Evolutionary conservation across 1,140 invertebrate genomes (phyloP).

Genomic region (Aphis gossypii): DNA sequence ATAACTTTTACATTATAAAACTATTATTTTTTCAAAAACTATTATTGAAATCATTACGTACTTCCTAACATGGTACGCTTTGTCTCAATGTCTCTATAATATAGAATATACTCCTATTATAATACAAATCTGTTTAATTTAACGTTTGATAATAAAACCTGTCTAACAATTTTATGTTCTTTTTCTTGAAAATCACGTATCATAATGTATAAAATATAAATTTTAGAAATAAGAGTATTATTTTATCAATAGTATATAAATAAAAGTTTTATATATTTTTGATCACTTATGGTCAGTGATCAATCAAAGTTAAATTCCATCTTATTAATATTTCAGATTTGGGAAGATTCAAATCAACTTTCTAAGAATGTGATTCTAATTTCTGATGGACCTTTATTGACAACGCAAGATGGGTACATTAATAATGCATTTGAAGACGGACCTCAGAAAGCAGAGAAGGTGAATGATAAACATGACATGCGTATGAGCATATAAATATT

Average conservation of each 20-base stretch:
- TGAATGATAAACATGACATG: slow-evolving; percentile 30
- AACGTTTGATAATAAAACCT: too few relatives aligned
- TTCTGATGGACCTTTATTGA: not conserved
- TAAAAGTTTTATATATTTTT: not conserved
- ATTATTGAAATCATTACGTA: too few relatives aligned
- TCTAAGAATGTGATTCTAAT: not conserved
- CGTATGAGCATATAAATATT: not conserved
- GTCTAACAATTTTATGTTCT: too few relatives aligned
- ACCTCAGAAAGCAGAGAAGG: not conserved
- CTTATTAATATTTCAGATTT: not conserved
- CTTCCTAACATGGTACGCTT: too few relatives aligned
- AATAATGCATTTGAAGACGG: slow-evolving; percentile 40
- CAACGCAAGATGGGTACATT: not conserved
- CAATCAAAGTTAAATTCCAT: not conserved
- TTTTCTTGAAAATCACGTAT: too few relatives aligned
- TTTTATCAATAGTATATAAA: not conserved
- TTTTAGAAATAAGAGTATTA: too few relatives aligned
- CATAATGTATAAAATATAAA: too few relatives aligned
- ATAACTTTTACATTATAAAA: too few relatives aligned
- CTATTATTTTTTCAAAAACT: too few relatives aligned
- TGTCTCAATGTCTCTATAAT: too few relatives aligned
- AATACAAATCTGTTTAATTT: too few relatives aligned
- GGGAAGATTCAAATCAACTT: not conserved
- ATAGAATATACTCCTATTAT: too few relatives aligned
- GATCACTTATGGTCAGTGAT: not conserved